Base-by-base conservation (phyloP, 2,797 vertebrate species). In the Thunnus albacares region DNA sequence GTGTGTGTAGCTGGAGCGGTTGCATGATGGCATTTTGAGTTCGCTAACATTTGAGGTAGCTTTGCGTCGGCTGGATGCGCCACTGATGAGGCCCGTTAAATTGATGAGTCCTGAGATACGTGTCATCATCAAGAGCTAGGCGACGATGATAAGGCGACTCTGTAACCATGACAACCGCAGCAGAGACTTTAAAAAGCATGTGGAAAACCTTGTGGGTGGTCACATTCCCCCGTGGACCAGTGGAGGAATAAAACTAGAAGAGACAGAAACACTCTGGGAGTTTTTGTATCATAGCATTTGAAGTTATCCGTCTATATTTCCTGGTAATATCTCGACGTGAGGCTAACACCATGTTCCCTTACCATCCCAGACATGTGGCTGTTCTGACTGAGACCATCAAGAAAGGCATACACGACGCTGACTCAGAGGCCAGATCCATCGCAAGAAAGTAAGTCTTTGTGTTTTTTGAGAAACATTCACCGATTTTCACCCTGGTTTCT, bases 381-480 rank as follows among this genome's bases (percentile, higher is more conserved):
- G 97, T 99, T 80, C 96, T 99, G 92, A 97, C 97, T 0, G 98
- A 99, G 93, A 99, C 98, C 58, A 97, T 99, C 96, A 98, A 96
- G 95, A 99, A 98, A 77, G 98, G 98, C 63, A 97, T 99, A 77
- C 97, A 99, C 1, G 98, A 99, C 30, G 98, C 98, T 0, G 98
- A 99, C 93, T 98, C 98, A 0, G 98, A 99, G 93, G 98, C 97
- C 74, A 96, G 98, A 70, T 98, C 98, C 91, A 97, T 99, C 71
- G 98, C 98, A 55, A 97, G 98, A 86, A 99, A 98, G 98, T 99
- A 96, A 97, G 98, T 53, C 3, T 41, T 45, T 49, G 33, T 51
- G 33, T 43, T 64, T n/a, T 17, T 8, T 30, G 18, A 26, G 33
- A 26, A 4, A 2, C 35, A 24, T 45, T 61, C 3, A 2, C 18